Percentiles rank a stretch among this genome's conserved stretches.
phyloP scores from a whole-genome alignment of 2,888 invertebrate genomes.

The Chalcosyrphus nemorum region DNA sequence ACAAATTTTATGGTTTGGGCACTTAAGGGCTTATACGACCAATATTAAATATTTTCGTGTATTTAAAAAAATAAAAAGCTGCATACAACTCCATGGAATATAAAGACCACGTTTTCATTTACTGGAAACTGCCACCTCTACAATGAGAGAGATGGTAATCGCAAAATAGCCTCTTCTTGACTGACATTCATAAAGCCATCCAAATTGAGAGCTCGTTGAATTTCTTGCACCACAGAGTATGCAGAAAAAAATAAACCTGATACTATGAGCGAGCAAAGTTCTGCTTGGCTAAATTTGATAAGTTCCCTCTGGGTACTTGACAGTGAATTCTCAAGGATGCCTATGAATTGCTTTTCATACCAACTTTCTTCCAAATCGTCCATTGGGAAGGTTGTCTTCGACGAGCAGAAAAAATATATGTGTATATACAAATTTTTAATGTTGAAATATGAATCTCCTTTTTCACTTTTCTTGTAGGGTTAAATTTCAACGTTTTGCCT shows the following conservation, averaged over 20 bases:
- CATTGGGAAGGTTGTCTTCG: slow-evolving; percentile 14
- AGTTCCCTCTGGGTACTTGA: slow-evolving; percentile 22
- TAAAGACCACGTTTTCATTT: too few relatives aligned
- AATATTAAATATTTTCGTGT: too few relatives aligned
- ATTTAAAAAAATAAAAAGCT: too few relatives aligned
- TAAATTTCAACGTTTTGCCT: slow-evolving; percentile 25
- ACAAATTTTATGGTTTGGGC: too few relatives aligned
- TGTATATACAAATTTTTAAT: slow-evolving; percentile 26
- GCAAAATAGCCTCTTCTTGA: not conserved
- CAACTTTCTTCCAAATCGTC: not conserved
- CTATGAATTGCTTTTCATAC: slow-evolving; percentile 32
- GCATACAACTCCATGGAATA: too few relatives aligned
- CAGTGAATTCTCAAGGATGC: slow-evolving; percentile 25
- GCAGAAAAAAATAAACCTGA: not conserved
- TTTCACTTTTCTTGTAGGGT: slow-evolving; percentile 36
- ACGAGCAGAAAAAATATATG: not conserved
- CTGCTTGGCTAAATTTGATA: slow-evolving; percentile 26
- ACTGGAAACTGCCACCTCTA: too few relatives aligned
- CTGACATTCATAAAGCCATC: not conserved
- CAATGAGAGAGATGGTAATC: too few relatives aligned
- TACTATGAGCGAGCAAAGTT: not conserved
- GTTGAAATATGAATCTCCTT: slow-evolving; percentile 47
- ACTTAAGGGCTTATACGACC: too few relatives aligned
- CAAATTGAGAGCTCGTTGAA: not conserved
- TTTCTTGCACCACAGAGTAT: slow-evolving; percentile 7